A percentile compares a stretch with the other conserved stretches of the same genome.
Evolutionary conservation across 2,797 vertebrate genomes (phyloP).

Genomic region (Chaunax sp.): DNA sequence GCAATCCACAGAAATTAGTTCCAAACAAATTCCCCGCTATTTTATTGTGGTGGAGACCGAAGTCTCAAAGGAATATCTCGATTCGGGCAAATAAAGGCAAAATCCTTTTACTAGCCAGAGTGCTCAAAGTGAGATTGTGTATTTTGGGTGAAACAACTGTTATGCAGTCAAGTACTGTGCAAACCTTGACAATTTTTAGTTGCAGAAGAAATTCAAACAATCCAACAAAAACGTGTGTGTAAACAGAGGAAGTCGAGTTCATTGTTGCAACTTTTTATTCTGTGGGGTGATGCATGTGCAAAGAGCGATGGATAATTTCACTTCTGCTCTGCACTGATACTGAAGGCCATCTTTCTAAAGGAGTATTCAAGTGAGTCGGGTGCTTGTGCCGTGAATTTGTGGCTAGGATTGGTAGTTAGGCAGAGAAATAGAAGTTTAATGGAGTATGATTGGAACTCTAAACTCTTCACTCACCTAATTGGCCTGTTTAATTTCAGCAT

Average conservation of each 20-base stretch:
- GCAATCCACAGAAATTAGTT: not conserved
- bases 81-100: conserved; percentile 4
- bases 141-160: not conserved
- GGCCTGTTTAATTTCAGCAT: conserved; percentile 78
- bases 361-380: conserved; percentile 11
- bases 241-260: not conserved
- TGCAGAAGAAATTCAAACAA: not conserved
- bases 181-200: not conserved
- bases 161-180: not conserved
- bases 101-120: no score
- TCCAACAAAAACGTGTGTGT: not conserved
- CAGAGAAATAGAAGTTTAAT: conserved; percentile 67
- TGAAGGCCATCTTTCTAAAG: not conserved
- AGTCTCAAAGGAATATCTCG: not conserved
- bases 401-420: conserved; percentile 51
- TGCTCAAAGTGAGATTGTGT: not conserved
- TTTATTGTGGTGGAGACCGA: not conserved
- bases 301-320: conserved; percentile 26
- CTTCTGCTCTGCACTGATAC: not conserved
- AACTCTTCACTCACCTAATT: conserved; percentile 78
- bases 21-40: not conserved
- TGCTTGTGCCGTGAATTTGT: not conserved
- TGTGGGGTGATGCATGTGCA: conserved; percentile 18
- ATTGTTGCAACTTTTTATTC: conserved; percentile 21
- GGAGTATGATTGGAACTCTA: conserved; percentile 73